Evolutionary conservation across 2,797 vertebrate species (phyloP).

Genomic region (Sebastes cheni): DNA sequence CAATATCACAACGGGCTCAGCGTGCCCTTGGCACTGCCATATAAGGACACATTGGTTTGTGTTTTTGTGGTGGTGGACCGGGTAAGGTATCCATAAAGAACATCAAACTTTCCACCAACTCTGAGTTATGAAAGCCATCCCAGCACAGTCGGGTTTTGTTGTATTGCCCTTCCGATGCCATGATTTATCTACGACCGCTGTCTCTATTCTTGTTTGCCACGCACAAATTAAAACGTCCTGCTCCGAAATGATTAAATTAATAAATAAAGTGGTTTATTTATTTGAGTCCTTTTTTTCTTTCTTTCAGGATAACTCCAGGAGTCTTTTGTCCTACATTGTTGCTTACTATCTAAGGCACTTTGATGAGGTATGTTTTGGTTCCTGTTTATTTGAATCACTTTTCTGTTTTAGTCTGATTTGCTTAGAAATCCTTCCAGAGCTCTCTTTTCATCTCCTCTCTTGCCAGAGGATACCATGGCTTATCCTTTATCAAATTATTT

Average conservation of each 20-base stretch:
- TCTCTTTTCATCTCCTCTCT: constrained; percentile 78
- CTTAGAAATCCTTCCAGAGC: constrained; percentile 82
- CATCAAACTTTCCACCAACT: constrained; percentile 73
- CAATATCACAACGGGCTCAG: constrained; percentile 58
- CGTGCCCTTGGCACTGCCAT: constrained; percentile 68
- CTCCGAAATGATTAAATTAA: constrained; percentile 75
- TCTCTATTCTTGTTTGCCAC: constrained; percentile 55
- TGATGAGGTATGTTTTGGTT: constrained; percentile 92
- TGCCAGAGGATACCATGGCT: constrained; percentile 79
- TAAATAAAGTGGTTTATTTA: constrained; percentile 81
- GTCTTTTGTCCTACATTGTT: constrained; percentile 95
- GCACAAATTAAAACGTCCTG: constrained; percentile 71
- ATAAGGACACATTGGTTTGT: constrained; percentile 68
- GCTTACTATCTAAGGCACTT: constrained; percentile 97
- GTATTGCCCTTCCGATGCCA: constrained; percentile 51
- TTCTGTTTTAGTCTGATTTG: constrained; percentile 76
- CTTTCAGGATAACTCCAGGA: constrained; percentile 94
- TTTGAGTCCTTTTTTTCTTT: constrained; percentile 64
- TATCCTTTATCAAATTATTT: constrained; percentile 85
- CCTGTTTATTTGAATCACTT: constrained; percentile 82
- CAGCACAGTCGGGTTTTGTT: constrained; percentile 66
- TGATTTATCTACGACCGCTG: constrained; percentile 62
- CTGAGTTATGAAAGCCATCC: constrained; percentile 68
- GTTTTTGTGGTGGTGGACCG: constrained; percentile 65
- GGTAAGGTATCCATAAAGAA: constrained; percentile 74